Percentiles rank a stretch among this genome's conserved stretches.
These are phyloP conservation scores for Rhynchophorus ferrugineus DNA, from an alignment of 1,140 invertebrate species.

Conservation along the genomic window DNA sequence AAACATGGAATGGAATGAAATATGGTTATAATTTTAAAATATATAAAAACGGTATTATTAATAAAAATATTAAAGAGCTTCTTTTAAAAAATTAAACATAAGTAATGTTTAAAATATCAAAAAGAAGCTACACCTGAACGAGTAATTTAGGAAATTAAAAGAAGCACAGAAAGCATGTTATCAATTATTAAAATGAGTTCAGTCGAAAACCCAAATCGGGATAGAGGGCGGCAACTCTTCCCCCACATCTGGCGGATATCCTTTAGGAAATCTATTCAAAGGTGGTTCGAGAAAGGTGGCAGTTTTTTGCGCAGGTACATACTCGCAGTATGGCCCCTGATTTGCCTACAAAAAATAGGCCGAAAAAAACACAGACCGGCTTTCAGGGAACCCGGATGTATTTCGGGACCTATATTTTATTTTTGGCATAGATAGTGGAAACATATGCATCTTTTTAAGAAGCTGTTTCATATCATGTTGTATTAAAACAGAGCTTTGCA, in stretches of 20 bases:
- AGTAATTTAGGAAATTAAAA: too few species aligned
- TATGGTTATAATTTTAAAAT: too few species aligned
- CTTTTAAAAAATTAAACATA: too few species aligned
- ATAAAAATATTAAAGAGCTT: too few species aligned
- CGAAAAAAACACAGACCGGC: slow-evolving; percentile 9
- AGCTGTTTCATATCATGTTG: slow-evolving; percentile 7
- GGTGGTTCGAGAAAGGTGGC: slow-evolving; percentile 23
- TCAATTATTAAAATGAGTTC: not conserved
- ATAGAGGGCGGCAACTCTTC: slow-evolving; percentile 18
- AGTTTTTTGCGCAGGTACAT: slow-evolving; percentile 23
- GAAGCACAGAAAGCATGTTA: not conserved
- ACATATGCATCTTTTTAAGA: slow-evolving; percentile 17
- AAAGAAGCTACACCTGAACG: too few species aligned
- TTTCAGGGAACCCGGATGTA: slow-evolving; percentile 17
- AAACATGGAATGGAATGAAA: too few species aligned
- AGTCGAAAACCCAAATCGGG: slow-evolving; percentile 11
- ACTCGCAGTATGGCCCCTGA: slow-evolving; percentile 11
- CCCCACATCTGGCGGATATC: slow-evolving; percentile 24
- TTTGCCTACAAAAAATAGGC: slow-evolving; percentile 18
- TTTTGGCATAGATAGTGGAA: slow-evolving; percentile 6
- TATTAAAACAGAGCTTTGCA: slow-evolving; percentile 7
- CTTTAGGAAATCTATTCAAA: slow-evolving; percentile 25
- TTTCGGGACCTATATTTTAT: slow-evolving; percentile 21
- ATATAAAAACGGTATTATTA: too few species aligned
- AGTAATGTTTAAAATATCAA: too few species aligned